Evolutionary conservation across 2,888 invertebrate species (phyloP).

Genomic region (Lasioglossum figueresi): DNA sequence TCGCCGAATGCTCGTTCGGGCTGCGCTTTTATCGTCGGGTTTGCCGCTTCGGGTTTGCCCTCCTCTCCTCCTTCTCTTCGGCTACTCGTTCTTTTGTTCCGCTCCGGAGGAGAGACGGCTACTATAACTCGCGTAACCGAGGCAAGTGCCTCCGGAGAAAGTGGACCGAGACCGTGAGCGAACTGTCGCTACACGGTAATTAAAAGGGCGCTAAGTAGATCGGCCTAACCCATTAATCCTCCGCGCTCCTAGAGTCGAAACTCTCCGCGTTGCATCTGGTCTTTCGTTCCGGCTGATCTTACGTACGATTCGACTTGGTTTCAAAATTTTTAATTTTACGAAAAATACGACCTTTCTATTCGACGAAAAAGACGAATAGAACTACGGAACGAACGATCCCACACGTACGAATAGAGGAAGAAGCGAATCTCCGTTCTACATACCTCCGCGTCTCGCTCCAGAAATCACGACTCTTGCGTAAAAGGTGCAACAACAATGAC

Average conservation of each 20-base stretch:
- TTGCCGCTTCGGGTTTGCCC: constrained; percentile 38
- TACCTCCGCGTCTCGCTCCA: neutral
- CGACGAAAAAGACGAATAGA: too few relatives aligned
- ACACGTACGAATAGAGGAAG: neutral
- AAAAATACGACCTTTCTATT: too few relatives aligned
- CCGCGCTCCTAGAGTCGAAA: neutral
- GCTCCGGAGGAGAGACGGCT: neutral
- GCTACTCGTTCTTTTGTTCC: constrained; percentile 29
- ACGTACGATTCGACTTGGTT: too few relatives aligned
- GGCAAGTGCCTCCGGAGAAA: constrained; percentile 50
- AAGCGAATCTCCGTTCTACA: neutral
- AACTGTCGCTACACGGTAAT: neutral
- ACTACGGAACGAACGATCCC: too few relatives aligned
- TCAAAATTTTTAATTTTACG: too few relatives aligned
- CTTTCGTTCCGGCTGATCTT: neutral
- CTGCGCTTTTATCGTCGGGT: constrained; percentile 58
- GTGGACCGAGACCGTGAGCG: constrained; percentile 29
- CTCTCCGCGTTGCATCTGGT: neutral
- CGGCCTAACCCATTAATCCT: neutral
- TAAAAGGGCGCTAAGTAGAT: constrained; percentile 8
- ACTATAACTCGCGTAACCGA: constrained; percentile 11
- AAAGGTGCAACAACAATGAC: neutral
- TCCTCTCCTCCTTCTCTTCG: neutral
- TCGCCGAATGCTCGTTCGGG: constrained; percentile 60
- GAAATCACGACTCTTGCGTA: neutral